Evolutionary conservation across 1,140 invertebrate genomes (phyloP).

Genomic region (Amphibalanus amphitrite): DNA sequence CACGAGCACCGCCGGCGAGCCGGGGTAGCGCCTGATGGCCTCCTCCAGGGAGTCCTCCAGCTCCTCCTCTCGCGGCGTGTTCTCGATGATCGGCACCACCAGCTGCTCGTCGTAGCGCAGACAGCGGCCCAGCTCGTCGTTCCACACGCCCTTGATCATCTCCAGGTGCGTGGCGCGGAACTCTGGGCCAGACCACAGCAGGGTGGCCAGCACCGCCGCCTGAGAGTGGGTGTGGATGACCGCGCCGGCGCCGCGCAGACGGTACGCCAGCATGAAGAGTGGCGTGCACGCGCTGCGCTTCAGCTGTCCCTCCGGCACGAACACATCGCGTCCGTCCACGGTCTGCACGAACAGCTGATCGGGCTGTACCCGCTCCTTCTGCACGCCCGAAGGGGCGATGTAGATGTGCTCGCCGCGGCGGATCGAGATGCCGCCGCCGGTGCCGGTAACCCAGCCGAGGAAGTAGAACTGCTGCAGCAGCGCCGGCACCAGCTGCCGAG

Average conservation of each 20-base stretch:
- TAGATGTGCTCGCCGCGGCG: constrained; percentile 67
- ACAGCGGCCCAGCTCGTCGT: constrained; percentile 37
- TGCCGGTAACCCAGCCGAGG: constrained; percentile 89
- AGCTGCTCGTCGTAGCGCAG: constrained; percentile 81
- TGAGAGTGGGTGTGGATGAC: constrained; percentile 96
- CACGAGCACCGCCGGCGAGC: constrained; percentile 78
- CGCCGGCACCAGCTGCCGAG: constrained; percentile 68
- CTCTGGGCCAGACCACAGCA: constrained; percentile 66
- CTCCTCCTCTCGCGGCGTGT: constrained; percentile 84
- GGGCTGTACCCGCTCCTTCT: constrained; percentile 76
- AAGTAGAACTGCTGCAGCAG: constrained; percentile 80
- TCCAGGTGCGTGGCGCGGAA: constrained; percentile 83
- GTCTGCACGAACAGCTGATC: constrained; percentile 85
- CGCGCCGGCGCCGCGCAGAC: constrained; percentile 49
- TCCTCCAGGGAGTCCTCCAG: constrained; percentile 58
- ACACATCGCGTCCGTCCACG: constrained; percentile 51
- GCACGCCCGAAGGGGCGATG: constrained; percentile 92
- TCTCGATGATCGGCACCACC: constrained; percentile 95
- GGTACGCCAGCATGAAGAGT: constrained; percentile 85
- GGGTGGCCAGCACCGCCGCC: constrained; percentile 69
- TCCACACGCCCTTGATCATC: constrained; percentile 70
- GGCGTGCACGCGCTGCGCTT: constrained; percentile 93
- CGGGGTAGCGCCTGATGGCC: constrained; percentile 66
- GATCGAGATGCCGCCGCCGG: constrained; percentile 81
- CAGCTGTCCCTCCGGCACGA: constrained; percentile 54